These are phyloP conservation scores for Montipora foliosa DNA, from an alignment of 64 coral and sea anemone species.

Conservation along the genomic window DNA sequence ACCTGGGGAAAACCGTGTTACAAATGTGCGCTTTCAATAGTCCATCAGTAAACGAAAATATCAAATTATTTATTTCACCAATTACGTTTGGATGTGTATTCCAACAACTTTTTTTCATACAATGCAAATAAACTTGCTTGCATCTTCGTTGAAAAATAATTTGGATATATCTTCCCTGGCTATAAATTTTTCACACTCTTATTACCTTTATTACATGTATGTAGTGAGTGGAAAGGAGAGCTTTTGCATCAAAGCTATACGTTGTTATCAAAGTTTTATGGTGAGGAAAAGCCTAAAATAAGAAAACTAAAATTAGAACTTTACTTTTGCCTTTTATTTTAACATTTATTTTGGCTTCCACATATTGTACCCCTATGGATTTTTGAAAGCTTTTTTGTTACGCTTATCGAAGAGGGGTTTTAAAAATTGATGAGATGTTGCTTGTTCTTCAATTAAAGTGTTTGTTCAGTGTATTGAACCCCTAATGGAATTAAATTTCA, in stretches of 20 bases:
- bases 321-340: not conserved
- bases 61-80: not conserved
- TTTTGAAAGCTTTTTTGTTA: not conserved
- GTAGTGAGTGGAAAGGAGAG: not conserved
- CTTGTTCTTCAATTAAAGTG: conserved; percentile 8
- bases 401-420: not conserved
- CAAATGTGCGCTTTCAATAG: no score
- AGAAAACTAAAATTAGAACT: not conserved
- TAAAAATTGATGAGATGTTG: conserved; percentile 38
- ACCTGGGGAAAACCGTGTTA: not conserved
- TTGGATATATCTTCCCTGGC: not conserved
- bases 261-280: not conserved
- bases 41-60: not conserved
- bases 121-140: not conserved
- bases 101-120: not conserved
- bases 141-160: not conserved
- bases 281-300: not conserved
- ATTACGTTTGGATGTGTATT: not conserved
- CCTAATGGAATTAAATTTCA: not conserved
- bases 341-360: not conserved
- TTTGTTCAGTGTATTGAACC: not conserved
- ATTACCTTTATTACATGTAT: conserved; percentile 9
- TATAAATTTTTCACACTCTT: conserved; percentile 26
- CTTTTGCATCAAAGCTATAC: not conserved
- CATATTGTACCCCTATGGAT: not conserved